A percentile compares a stretch with the other conserved stretches of the same genome.
Conservation (phyloP, 2,113 vertebrate genomes). For the Propithecus coquereli region DNA sequence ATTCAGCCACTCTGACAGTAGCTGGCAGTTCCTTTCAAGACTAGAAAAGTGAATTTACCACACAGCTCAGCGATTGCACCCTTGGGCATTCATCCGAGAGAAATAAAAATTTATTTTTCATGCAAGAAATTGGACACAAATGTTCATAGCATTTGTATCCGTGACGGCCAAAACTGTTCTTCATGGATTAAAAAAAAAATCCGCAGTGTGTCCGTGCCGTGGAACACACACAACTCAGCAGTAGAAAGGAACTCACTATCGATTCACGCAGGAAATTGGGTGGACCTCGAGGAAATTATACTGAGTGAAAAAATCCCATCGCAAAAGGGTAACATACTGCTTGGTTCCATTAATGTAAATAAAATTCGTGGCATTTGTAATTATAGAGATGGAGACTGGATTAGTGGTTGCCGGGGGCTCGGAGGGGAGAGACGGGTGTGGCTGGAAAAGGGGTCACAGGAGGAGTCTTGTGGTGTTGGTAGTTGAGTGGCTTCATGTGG, state of each 20-base stretch:
- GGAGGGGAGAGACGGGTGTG: not conserved
- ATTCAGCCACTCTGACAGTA: no score
- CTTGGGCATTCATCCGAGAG: not conserved
- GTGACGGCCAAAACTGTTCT: not conserved
- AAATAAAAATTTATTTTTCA: not conserved
- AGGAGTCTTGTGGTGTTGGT: not conserved
- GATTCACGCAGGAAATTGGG: not conserved
- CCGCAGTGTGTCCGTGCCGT: fast-evolving
- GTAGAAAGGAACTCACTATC: no score
- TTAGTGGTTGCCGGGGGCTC: not conserved
- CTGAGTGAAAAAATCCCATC: no score
- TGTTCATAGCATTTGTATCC: not conserved
- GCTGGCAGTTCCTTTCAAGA: no score
- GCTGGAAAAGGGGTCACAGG: not conserved
- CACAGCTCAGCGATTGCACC: no score
- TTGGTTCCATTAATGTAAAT: no score
- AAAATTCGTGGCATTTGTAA: not conserved
- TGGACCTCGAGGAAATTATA: no score
- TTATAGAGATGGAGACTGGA: not conserved
- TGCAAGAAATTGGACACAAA: not conserved
- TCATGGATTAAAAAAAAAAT: not conserved
- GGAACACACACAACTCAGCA: not conserved
- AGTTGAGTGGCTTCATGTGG: not conserved
- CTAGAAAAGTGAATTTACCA: no score
- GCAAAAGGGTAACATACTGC: no score